Evolutionary conservation across 2,113 vertebrate genomes (phyloP).

Genomic region (Gopherus evgoodei): DNA sequence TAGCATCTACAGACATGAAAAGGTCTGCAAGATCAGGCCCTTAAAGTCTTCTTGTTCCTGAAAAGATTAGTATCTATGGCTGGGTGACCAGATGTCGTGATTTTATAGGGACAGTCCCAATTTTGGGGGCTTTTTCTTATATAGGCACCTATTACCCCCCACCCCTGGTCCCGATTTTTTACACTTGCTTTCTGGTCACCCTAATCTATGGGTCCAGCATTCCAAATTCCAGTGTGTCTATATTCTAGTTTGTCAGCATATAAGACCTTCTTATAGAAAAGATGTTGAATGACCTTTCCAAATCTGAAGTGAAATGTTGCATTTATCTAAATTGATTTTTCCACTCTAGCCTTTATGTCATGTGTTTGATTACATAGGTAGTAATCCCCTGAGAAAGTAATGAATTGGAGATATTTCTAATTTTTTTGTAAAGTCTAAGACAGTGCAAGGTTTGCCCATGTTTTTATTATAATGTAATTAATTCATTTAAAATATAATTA

Average conservation of each 20-base stretch:
- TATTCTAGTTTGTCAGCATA: not conserved
- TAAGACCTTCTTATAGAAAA: not conserved
- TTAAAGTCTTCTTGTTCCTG: not conserved
- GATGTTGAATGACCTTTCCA: not conserved
- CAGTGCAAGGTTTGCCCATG: not conserved
- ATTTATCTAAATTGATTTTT: constrained; percentile 27
- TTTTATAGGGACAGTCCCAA: too few species aligned
- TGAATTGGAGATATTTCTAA: constrained; percentile 1
- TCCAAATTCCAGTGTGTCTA: not conserved
- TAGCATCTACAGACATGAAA: not conserved
- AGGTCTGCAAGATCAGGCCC: not conserved
- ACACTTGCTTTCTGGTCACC: too few species aligned
- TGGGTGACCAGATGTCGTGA: too few species aligned
- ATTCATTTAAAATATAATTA: constrained; percentile 29
- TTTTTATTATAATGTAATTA: constrained; percentile 10
- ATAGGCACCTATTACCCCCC: too few species aligned
- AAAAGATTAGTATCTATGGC: not conserved
- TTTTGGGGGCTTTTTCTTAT: too few species aligned
- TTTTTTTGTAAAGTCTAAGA: constrained; percentile 17
- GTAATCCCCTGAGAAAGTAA: constrained; percentile 45
- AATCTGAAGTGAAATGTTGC: constrained; percentile 11
- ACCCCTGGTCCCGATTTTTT: too few species aligned
- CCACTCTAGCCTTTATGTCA: not conserved
- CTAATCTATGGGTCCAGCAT: not conserved
- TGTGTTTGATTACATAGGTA: not conserved